Conservation (phyloP, 2,113 vertebrate genomes). For the Lipotes vexillifer region DNA sequence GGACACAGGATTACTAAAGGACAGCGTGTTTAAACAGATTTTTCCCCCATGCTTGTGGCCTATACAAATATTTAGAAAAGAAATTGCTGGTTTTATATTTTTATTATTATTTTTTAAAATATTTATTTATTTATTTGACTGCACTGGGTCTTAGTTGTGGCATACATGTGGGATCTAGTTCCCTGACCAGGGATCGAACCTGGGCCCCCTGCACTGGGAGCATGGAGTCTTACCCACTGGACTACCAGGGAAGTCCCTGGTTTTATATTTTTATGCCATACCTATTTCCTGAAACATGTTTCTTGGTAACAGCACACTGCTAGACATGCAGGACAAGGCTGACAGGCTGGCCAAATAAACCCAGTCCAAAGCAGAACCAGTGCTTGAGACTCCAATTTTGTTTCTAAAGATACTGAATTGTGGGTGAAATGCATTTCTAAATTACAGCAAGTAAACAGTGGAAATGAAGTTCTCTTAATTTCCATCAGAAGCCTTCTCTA, state of each 20-base stretch:
- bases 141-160: too few relatives aligned
- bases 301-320: neutral
- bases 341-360: neutral
- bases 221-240: too few relatives aligned
- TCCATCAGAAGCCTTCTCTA: neutral
- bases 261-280: conserved; percentile 12
- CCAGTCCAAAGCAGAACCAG: neutral
- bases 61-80: conserved; percentile 3
- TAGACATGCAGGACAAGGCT: neutral
- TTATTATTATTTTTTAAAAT: conserved; percentile 27
- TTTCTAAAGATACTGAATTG: conserved; percentile 19
- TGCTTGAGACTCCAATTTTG: neutral
- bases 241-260: neutral
- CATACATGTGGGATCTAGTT: too few relatives aligned
- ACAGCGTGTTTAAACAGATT: neutral
- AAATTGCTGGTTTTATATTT: conserved; percentile 6
- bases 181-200: too few relatives aligned
- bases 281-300: neutral
- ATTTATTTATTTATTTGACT: too few relatives aligned
- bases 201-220: too few relatives aligned
- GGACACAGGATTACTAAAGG: neutral
- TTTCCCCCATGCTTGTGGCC: neutral
- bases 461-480: conserved; percentile 22
- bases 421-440: conserved; percentile 5
- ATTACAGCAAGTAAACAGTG: neutral